A percentile compares a stretch with the other conserved stretches of the same genome.
Conservation (phyloP, 2,113 vertebrate species). For the Siniperca knerii region DNA sequence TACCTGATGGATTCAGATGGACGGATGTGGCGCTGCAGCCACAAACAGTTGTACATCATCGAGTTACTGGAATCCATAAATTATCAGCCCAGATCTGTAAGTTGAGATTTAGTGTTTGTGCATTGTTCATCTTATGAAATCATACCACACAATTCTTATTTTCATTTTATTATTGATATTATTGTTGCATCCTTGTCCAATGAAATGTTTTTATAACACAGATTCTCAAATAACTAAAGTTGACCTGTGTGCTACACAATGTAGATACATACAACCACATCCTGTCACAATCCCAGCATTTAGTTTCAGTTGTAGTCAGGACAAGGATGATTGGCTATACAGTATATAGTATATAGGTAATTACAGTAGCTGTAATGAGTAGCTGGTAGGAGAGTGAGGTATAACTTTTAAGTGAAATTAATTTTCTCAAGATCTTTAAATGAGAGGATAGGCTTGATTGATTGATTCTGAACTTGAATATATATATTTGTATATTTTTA, state of each 20-base stretch:
- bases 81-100: constrained; percentile 10
- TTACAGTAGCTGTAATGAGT: background rate
- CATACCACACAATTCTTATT: background rate
- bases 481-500: constrained; percentile 19
- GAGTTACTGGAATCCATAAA: constrained; percentile 85
- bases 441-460: background rate
- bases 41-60: constrained; percentile 87
- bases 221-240: background rate
- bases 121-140: background rate
- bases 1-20: constrained; percentile 87
- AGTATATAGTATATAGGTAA: background rate
- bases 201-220: background rate
- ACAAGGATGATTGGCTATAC: background rate
- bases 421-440: background rate
- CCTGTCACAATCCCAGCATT: background rate
- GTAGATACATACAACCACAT: background rate
- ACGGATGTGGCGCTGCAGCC: constrained; percentile 88
- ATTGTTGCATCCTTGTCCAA: background rate
- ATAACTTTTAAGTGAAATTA: background rate
- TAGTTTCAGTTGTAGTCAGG: background rate
- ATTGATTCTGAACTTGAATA: background rate
- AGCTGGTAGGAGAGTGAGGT: background rate
- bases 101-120: background rate
- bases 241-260: background rate
- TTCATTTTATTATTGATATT: background rate